Evolutionary conservation across 2,113 vertebrate species (phyloP).

Genomic region (Chunga burmeisteri): DNA sequence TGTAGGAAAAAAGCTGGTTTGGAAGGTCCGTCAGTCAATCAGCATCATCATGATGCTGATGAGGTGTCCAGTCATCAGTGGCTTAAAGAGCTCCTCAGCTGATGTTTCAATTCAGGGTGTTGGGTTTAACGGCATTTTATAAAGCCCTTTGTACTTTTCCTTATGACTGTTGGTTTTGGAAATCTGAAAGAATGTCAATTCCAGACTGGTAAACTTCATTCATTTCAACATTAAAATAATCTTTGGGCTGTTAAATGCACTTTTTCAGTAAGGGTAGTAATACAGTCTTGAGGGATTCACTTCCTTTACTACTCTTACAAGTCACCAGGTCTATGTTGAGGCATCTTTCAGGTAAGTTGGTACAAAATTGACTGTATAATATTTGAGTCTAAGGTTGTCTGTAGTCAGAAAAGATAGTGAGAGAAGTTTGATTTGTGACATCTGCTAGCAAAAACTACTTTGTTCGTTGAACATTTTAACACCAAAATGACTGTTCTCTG

Average conservation of each 20-base stretch:
- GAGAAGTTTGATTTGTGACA: not conserved
- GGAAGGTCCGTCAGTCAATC: not conserved
- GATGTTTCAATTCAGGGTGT: not conserved
- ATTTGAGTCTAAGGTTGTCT: not conserved
- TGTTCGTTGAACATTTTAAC: not conserved
- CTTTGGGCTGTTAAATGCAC: not conserved
- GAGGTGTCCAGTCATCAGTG: not conserved
- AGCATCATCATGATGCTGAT: not conserved
- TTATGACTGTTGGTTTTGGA: not conserved
- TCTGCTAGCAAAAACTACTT: not conserved
- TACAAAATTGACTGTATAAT: not conserved
- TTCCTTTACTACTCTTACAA: not conserved
- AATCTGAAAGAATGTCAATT: not conserved
- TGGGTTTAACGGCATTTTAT: not conserved
- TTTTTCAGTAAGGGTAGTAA: not conserved
- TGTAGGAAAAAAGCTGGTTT: not conserved
- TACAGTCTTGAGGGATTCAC: not conserved
- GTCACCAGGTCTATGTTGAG: not conserved
- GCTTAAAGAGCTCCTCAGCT: not conserved
- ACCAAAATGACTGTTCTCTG: not conserved
- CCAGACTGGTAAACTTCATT: not conserved
- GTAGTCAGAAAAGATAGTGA: not conserved
- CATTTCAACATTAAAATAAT: not conserved
- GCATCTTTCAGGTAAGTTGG: not conserved
- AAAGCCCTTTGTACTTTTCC: not conserved